A percentile compares a stretch with the other conserved stretches of the same genome.
Conservation (phyloP, 2,888 invertebrate species). For the Hyposoter didymator region DNA sequence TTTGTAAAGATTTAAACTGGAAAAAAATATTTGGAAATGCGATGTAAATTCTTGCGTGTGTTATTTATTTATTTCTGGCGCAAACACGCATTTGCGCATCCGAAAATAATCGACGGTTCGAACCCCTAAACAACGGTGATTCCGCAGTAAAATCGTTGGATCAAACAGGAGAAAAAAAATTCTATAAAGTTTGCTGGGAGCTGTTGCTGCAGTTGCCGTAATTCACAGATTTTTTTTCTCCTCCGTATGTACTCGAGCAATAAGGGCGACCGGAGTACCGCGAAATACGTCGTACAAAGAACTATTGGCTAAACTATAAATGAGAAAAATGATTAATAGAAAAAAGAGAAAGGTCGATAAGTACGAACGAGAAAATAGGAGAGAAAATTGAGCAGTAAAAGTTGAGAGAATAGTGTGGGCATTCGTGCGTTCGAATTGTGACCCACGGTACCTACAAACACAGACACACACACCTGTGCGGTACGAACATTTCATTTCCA, state of each 20-base stretch:
- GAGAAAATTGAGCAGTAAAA: constrained; percentile 55
- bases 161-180: not conserved
- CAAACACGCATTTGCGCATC: not conserved
- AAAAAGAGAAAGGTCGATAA: constrained; percentile 30
- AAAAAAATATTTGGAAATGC: not conserved
- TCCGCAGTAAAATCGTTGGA: not conserved
- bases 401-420: constrained; percentile 45
- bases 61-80: not conserved
- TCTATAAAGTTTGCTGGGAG: not conserved
- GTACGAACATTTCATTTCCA: constrained; percentile 13
- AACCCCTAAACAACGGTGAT: not conserved
- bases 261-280: not conserved
- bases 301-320: constrained; percentile 13
- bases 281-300: not conserved
- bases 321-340: constrained; percentile 15
- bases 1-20: not conserved
- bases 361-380: constrained; percentile 23
- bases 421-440: constrained; percentile 19
- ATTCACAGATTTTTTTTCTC: constrained; percentile 3
- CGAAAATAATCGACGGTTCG: not conserved
- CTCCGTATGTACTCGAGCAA: not conserved
- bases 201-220: constrained; percentile 2
- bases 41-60: not conserved
- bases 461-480: not conserved
- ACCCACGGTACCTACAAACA: not conserved